Percentiles rank a stretch among this genome's conserved stretches.
phyloP scores from a whole-genome alignment of 2,113 vertebrate species.

The Ariopsis seemanni region DNA sequence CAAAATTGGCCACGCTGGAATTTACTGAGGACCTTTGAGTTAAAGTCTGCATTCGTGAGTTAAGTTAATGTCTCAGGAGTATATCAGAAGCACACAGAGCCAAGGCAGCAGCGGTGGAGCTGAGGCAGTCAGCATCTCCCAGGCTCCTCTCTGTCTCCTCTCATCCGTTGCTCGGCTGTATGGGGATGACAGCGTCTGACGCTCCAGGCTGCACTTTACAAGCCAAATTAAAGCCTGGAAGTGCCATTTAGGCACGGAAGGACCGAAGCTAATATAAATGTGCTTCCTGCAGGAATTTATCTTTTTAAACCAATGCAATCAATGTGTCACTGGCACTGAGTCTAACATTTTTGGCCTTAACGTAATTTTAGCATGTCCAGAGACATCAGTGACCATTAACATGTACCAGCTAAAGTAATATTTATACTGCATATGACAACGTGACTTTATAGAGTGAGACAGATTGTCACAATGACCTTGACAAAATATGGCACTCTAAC shows the following conservation, averaged over 20 bases:
- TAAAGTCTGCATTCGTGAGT: not conserved
- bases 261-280: constrained; percentile 33
- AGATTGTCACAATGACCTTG: not conserved
- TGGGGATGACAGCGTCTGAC: constrained; percentile 3
- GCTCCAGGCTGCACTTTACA: constrained; percentile 31
- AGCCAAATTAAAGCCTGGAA: constrained; percentile 33
- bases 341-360: constrained; percentile 33
- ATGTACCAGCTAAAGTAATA: not conserved
- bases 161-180: constrained; percentile 4
- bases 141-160: constrained; percentile 5
- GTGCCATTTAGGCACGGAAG: constrained; percentile 31
- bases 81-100: not conserved
- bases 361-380: constrained; percentile 23
- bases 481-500: too few species aligned
- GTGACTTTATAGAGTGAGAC: not conserved
- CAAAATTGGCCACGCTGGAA: constrained; percentile 14
- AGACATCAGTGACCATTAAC: not conserved
- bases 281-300: constrained; percentile 21
- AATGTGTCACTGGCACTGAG: not conserved
- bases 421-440: not conserved
- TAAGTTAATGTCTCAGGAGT: constrained; percentile 10
- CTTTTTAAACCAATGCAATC: constrained; percentile 37
- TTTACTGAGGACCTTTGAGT: constrained; percentile 9
- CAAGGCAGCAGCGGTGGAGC: not conserved
- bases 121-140: not conserved